Percentiles rank a stretch among this genome's conserved stretches.
phyloP scores from a whole-genome alignment of 2,888 invertebrate genomes.

The Ectemnius continuus region DNA sequence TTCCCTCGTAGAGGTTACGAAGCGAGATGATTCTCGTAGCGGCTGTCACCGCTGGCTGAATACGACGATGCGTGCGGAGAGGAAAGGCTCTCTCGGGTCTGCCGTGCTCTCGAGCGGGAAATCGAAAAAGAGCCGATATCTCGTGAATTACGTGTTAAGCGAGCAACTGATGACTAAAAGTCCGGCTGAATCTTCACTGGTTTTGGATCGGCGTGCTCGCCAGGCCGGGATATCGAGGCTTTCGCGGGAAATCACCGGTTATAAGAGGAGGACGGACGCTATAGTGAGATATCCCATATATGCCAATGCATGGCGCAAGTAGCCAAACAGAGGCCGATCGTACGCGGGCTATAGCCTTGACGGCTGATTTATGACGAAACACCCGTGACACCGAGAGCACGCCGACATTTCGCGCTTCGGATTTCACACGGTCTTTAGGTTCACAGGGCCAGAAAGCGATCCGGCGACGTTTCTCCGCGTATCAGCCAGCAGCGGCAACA shows the following conservation, averaged over 20 bases:
- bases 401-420: constrained; percentile 35
- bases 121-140: constrained; percentile 43
- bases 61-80: too few relatives aligned
- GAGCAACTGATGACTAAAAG: constrained; percentile 60
- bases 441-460: constrained; percentile 24
- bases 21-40: background rate
- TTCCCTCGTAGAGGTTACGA: background rate
- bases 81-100: too few relatives aligned
- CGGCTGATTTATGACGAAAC: constrained; percentile 53
- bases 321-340: constrained; percentile 56
- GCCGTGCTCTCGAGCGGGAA: constrained; percentile 44
- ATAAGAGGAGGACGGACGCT: constrained; percentile 41
- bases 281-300: constrained; percentile 58
- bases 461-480: constrained; percentile 27
- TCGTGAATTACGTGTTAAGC: constrained; percentile 35
- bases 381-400: constrained; percentile 41
- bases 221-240: constrained; percentile 12
- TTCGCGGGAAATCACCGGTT: constrained; percentile 34
- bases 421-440: constrained; percentile 5
- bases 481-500: constrained; percentile 37
- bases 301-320: constrained; percentile 61
- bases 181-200: constrained; percentile 46
- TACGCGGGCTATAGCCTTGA: constrained; percentile 59
- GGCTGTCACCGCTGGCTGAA: too few relatives aligned
- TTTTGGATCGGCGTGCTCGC: constrained; percentile 16